These are phyloP conservation scores for Dipodomys spectabilis DNA, from an alignment of 2,113 vertebrate species.

Conservation along the genomic window DNA sequence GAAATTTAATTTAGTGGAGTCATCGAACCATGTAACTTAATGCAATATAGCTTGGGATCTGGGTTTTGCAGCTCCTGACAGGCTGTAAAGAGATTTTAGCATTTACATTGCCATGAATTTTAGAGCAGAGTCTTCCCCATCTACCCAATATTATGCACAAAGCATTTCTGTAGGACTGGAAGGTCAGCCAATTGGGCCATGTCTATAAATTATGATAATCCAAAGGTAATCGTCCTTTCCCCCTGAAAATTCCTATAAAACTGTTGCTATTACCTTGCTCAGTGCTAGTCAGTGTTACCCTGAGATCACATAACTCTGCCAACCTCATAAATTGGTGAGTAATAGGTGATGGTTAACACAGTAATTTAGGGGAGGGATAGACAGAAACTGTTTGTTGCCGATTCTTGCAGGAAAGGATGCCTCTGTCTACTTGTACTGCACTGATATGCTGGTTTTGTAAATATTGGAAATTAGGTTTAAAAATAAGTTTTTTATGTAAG, in stretches of 20 bases:
- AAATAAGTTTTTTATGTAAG: neutral
- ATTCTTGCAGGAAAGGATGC: neutral
- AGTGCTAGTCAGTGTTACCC: neutral
- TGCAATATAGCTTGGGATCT: neutral
- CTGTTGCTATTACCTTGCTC: neutral
- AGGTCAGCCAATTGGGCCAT: neutral
- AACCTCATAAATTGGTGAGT: neutral
- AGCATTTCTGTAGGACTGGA: neutral
- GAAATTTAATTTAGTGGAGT: slow-evolving; percentile 50
- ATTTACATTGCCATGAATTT: neutral
- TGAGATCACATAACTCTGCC: neutral
- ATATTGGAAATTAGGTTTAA: neutral
- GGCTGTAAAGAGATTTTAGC: neutral
- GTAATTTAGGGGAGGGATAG: neutral
- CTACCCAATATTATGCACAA: neutral
- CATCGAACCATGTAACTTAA: slow-evolving; percentile 20
- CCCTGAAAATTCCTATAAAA: neutral
- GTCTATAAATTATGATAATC: neutral
- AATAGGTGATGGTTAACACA: neutral
- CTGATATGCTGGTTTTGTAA: neutral
- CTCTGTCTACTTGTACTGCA: neutral
- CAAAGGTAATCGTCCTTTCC: neutral
- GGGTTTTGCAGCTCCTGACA: slow-evolving; percentile 12
- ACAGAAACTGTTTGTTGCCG: neutral
- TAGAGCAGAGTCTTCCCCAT: neutral